Base-by-base conservation (phyloP, 2,797 vertebrate species). In the Onychomys arenicola region DNA sequence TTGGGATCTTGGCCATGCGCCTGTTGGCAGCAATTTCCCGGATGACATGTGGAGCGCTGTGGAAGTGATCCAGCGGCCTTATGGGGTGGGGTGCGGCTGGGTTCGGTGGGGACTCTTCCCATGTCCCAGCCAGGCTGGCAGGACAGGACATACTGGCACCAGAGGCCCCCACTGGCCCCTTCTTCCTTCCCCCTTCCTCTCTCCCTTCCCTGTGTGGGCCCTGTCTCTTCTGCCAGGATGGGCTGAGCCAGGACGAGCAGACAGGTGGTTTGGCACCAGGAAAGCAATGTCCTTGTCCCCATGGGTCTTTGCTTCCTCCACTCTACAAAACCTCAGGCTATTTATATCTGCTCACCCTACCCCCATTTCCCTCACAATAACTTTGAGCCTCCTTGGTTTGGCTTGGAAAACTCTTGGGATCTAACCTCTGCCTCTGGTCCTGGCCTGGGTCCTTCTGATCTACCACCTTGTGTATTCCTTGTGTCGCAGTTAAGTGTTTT, bases 1-100 rank as follows among this genome's bases (percentile, higher is more conserved):
- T 91, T 94, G 91, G 76, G 95, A 80, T 71, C 81, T 94, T 97
- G 97, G 96, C 96, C 76, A 17, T 46, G 21, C 81, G 97, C 97
- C 97, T 94, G 83, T 43, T 97, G 97, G 97, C 96, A 92, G 61
- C 37, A 10, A 40, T 29, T 89, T 83, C 85, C 73, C 76, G 83
- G 89, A 19, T 91, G 85, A 67, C 92, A 52, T 23, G 21, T 84
- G 93, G 91, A 91, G 63, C 34, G 61, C 23, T 0, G 88, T 32
- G 67, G 83, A 83, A 89, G 90, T 96, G 90, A 94, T 81, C 81
- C 63, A 23, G 83, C 46, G 84, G 25, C 89, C 80, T 92, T 52
- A 76, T 4, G 5, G 71, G 94, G 9, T 16, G 49, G 65, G 40
- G 87, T 3, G 1, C 3, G n/a, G 32, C 40, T 6, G 37, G 11